These are phyloP conservation scores for Indicator maculatus DNA, from an alignment of 2,113 vertebrate species.

Conservation along the genomic window DNA sequence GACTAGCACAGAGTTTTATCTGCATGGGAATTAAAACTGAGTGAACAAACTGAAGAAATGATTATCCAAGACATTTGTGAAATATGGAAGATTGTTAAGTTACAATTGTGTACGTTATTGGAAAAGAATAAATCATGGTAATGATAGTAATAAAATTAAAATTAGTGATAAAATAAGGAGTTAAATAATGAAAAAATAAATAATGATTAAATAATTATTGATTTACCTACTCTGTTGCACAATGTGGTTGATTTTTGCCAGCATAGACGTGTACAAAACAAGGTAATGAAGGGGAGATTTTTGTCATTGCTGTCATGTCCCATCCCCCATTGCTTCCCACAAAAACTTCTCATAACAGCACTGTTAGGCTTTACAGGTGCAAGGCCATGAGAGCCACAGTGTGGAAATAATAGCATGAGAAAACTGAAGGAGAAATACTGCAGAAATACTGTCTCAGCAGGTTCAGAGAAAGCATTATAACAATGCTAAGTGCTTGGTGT, in stretches of 20 bases:
- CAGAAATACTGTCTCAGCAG: neutral
- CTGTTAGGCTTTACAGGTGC: neutral
- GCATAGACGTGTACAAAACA: neutral
- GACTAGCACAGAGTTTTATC: neutral
- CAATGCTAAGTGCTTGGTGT: neutral
- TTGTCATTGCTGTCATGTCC: neutral
- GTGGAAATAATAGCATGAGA: neutral
- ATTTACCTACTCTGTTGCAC: neutral
- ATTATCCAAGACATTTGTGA: neutral
- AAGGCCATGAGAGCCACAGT: neutral
- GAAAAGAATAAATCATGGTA: neutral
- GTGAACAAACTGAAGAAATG: neutral
- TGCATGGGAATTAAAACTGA: neutral
- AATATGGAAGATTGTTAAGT: neutral
- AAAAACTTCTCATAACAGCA: neutral
- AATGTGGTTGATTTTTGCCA: neutral
- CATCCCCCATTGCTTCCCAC: accelerated
- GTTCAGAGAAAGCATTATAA: neutral
- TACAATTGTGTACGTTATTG: neutral
- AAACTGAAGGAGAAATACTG: neutral
- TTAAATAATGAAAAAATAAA: neutral
- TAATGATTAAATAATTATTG: neutral
- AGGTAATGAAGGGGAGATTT: neutral
- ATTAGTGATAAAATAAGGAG: neutral
- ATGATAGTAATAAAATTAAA: neutral